Conservation (phyloP, 2,888 invertebrate species). For the Cremastobaeus sp. region DNA sequence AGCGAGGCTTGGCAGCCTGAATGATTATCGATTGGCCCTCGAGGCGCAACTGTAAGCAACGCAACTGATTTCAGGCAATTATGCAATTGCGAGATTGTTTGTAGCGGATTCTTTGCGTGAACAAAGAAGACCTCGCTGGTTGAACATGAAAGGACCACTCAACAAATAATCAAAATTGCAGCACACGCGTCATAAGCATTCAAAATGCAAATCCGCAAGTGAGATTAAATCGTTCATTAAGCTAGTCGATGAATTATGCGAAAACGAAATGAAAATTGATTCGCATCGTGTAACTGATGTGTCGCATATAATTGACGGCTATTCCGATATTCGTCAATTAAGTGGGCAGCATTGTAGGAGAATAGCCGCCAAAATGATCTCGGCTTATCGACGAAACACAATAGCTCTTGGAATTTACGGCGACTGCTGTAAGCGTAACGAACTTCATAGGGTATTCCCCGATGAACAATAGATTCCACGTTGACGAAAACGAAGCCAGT, state of each 20-base stretch:
- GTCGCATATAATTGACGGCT: constrained; percentile 57
- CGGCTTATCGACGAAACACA: constrained; percentile 58
- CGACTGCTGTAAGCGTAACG: constrained; percentile 67
- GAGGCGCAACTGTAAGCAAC: too few species aligned
- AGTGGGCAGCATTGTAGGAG: constrained; percentile 55
- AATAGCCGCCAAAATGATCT: constrained; percentile 58
- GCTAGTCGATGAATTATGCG: constrained; percentile 43
- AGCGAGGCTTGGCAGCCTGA: too few species aligned
- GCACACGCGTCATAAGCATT: constrained; percentile 12
- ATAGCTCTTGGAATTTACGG: constrained; percentile 59
- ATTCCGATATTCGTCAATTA: constrained; percentile 59
- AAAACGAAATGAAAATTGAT: constrained; percentile 59
- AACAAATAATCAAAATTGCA: constrained; percentile 19
- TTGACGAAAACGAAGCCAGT: constrained; percentile 66
- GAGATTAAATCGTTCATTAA: constrained; percentile 50
- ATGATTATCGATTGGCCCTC: too few species aligned
- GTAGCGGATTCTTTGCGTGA: too few species aligned
- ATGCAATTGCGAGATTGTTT: too few species aligned
- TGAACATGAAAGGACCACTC: not conserved
- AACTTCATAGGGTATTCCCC: constrained; percentile 70
- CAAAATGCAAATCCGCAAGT: constrained; percentile 47
- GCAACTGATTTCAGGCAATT: too few species aligned
- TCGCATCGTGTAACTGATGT: constrained; percentile 58
- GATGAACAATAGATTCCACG: constrained; percentile 73
- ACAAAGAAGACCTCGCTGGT: not conserved